Conservation (phyloP, 1,140 invertebrate species). For the Parasteatoda tepidariorum region DNA sequence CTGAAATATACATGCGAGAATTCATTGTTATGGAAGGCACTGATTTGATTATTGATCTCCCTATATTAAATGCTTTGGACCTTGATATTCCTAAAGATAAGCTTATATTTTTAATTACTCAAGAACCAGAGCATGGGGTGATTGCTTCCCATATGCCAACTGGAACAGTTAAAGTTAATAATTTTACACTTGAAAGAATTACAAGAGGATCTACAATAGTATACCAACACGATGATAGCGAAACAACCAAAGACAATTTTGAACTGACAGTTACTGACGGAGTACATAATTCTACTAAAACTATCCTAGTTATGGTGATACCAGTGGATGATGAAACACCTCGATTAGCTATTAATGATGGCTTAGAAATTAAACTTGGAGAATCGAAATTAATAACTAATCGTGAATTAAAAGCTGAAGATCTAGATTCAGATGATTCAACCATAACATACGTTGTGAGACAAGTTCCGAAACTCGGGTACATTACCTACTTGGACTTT, state of each 20-base stretch:
- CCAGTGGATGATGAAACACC: constrained; percentile 70
- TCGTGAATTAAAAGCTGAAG: constrained; percentile 67
- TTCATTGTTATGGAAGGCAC: constrained; percentile 70
- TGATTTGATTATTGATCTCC: constrained; percentile 68
- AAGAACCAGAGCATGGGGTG: constrained; percentile 67
- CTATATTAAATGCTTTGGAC: constrained; percentile 69
- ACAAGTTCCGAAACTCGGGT: constrained; percentile 67
- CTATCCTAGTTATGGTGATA: constrained; percentile 67
- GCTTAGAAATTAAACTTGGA: constrained; percentile 68
- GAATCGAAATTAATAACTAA: constrained; percentile 67
- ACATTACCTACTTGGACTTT: constrained; percentile 62
- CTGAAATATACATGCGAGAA: constrained; percentile 67
- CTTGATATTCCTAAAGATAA: constrained; percentile 68
- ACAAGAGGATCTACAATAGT: constrained; percentile 67
- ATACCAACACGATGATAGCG: constrained; percentile 70
- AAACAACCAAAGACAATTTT: constrained; percentile 68
- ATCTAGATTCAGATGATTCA: constrained; percentile 68
- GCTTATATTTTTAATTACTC: constrained; percentile 66
- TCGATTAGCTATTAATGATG: constrained; percentile 68
- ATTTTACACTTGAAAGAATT: constrained; percentile 68
- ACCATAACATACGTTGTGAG: constrained; percentile 67
- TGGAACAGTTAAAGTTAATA: constrained; percentile 65
- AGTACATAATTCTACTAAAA: constrained; percentile 66
- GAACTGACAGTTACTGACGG: constrained; percentile 68
- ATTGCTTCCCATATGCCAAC: constrained; percentile 65